Percentiles rank a stretch among this genome's conserved stretches.
These are phyloP conservation scores for Phaedon cochleariae DNA, from an alignment of 2,888 invertebrate genomes.

Conservation along the genomic window DNA sequence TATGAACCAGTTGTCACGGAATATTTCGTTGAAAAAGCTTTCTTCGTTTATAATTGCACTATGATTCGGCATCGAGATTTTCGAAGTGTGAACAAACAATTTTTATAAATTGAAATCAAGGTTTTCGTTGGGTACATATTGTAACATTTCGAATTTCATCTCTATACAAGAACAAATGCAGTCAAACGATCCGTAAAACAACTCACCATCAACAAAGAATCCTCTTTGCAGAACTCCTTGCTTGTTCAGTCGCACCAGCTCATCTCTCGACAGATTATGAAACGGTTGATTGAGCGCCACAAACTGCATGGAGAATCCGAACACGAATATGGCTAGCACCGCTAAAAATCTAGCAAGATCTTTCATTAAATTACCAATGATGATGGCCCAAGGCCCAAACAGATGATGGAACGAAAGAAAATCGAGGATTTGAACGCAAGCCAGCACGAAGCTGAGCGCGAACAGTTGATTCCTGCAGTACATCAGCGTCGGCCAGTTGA, in stretches of 20 bases:
- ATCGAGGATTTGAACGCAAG: constrained; percentile 97
- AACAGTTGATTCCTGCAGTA: constrained; percentile 97
- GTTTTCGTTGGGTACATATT: no score
- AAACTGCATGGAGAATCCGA: constrained; percentile 97
- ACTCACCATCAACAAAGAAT: constrained; percentile 81
- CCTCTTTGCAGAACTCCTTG: constrained; percentile 30
- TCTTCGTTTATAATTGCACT: no score
- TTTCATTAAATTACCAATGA: constrained; percentile 94
- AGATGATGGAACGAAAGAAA: constrained; percentile 99
- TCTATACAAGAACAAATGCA: constrained; percentile 10
- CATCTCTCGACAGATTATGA: constrained; percentile 72
- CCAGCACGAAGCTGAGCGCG: constrained; percentile 92
- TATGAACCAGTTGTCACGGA: no score
- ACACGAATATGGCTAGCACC: constrained; percentile 96
- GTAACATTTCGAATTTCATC: constrained; percentile 6
- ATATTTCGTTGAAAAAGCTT: no score
- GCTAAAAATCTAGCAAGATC: constrained; percentile 97
- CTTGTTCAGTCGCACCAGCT: constrained; percentile 65
- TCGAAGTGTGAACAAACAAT: no score
- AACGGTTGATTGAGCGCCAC: constrained; percentile 96
- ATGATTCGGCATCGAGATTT: no score
- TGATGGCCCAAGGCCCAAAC: constrained; percentile 99
- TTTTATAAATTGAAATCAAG: no score
- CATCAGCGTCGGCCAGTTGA: constrained; percentile 86
- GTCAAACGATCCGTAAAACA: constrained; percentile 22